Evolutionary conservation across 2,888 invertebrate species (phyloP).

Genomic region (Caenorhabditis doughertyi): DNA sequence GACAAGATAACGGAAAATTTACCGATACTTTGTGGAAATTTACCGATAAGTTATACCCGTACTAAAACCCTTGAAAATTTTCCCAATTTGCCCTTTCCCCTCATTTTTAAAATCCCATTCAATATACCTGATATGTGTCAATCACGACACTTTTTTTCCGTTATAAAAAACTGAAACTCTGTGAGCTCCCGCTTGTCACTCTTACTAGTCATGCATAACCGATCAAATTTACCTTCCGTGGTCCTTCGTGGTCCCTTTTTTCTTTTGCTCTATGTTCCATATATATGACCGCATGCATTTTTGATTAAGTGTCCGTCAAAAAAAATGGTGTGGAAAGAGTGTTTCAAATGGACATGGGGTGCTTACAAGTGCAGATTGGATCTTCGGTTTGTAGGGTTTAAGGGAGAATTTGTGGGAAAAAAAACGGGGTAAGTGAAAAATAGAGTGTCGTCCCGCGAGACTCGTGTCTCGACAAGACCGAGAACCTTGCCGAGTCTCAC

Average conservation of each 20-base stretch:
- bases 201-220: conserved; percentile 53
- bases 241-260: conserved; percentile 1
- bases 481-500: too few species aligned
- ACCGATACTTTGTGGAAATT: too few species aligned
- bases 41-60: too few species aligned
- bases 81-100: too few species aligned
- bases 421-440: not conserved
- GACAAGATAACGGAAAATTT: too few species aligned
- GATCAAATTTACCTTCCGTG: conserved; percentile 48
- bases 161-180: conserved; percentile 15
- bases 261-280: conserved; percentile 43
- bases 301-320: conserved; percentile 30
- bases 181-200: conserved; percentile 32
- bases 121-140: not conserved
- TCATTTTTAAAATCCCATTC: not conserved
- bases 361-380: conserved; percentile 45
- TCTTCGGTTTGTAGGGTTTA: conserved; percentile 14
- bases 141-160: not conserved
- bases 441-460: too few species aligned
- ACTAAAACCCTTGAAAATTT: too few species aligned
- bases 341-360: conserved; percentile 15
- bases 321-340: conserved; percentile 9
- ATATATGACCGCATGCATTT: conserved; percentile 63
- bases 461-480: too few species aligned
- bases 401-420: not conserved